Conservation (phyloP, 2,888 invertebrate genomes). For the Neria commutata region DNA sequence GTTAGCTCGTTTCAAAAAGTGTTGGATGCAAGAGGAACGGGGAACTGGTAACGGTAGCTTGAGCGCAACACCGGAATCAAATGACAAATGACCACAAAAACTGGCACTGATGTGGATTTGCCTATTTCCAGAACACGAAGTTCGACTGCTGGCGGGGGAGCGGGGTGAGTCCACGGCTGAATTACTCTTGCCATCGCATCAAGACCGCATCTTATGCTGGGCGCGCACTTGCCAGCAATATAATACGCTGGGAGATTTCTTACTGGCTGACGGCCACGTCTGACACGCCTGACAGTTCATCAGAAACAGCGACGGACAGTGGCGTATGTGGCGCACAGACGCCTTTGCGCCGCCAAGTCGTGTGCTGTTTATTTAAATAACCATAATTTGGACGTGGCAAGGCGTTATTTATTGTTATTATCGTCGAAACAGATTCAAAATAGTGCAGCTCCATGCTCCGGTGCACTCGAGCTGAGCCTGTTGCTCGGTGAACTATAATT, state of each 20-base stretch:
- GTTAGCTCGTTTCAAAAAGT: too few relatives aligned
- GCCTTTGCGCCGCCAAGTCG: slow-evolving; percentile 54
- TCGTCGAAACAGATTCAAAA: slow-evolving; percentile 23
- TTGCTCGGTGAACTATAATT: slow-evolving; percentile 34
- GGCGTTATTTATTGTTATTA: slow-evolving; percentile 53
- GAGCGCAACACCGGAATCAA: too few relatives aligned
- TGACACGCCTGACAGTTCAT: slow-evolving; percentile 6
- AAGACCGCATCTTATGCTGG: slow-evolving; percentile 20
- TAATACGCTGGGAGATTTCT: slow-evolving; percentile 37
- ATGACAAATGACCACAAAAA: too few relatives aligned
- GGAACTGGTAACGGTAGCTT: too few relatives aligned
- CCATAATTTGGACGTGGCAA: slow-evolving; percentile 52
- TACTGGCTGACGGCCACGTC: slow-evolving; percentile 28
- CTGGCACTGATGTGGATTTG: too few relatives aligned
- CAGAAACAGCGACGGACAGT: neutral
- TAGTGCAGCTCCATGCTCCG: neutral
- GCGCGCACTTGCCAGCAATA: slow-evolving; percentile 44
- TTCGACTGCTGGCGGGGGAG: neutral
- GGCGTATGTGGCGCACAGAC: slow-evolving; percentile 17
- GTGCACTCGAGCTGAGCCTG: neutral
- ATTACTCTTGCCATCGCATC: neutral
- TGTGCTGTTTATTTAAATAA: slow-evolving; percentile 62
- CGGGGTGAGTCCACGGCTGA: neutral
- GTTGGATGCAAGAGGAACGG: too few relatives aligned
- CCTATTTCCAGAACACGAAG: too few relatives aligned